Evolutionary conservation across 2,888 invertebrate genomes (phyloP).

Genomic region (Hyppa rectilinea): DNA sequence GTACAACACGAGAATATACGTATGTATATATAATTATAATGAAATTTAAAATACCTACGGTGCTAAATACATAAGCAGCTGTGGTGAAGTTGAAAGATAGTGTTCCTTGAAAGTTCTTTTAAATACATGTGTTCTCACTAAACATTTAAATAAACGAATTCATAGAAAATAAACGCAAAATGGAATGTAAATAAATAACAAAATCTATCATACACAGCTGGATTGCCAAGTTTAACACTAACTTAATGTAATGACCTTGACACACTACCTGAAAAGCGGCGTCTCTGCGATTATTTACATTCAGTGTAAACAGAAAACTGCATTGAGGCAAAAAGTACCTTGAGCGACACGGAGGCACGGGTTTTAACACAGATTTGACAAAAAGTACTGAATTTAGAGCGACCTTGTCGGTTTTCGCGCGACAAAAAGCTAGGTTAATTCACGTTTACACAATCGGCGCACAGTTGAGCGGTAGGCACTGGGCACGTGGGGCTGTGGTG

Average conservation of each 20-base stretch:
- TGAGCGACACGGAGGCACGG: slow-evolving; percentile 48
- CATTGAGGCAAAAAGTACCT: slow-evolving; percentile 50
- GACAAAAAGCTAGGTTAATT: slow-evolving; percentile 51
- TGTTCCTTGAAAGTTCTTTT: no score
- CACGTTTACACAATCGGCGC: slow-evolving; percentile 54
- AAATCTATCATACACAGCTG: slow-evolving; percentile 9
- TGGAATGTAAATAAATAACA: neutral
- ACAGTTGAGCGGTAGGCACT: slow-evolving; percentile 47
- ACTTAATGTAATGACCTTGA: slow-evolving; percentile 64
- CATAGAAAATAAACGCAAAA: neutral
- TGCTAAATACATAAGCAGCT: no score
- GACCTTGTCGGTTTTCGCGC: slow-evolving; percentile 53
- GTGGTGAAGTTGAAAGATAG: no score
- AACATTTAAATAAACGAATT: neutral
- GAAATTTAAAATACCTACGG: no score
- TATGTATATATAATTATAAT: no score
- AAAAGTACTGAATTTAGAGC: slow-evolving; percentile 37
- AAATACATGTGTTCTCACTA: no score
- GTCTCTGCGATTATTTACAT: slow-evolving; percentile 59
- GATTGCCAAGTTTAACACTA: slow-evolving; percentile 11
- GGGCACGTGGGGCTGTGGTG: slow-evolving; percentile 49
- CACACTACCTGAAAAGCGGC: slow-evolving; percentile 68
- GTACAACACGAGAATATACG: no score
- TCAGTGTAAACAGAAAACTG: slow-evolving; percentile 60
- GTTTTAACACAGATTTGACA: slow-evolving; percentile 48